Percentiles rank a stretch among this genome's conserved stretches.
Evolutionary conservation across 1,140 invertebrate species (phyloP).

Genomic region (Drosophila nasuta): DNA sequence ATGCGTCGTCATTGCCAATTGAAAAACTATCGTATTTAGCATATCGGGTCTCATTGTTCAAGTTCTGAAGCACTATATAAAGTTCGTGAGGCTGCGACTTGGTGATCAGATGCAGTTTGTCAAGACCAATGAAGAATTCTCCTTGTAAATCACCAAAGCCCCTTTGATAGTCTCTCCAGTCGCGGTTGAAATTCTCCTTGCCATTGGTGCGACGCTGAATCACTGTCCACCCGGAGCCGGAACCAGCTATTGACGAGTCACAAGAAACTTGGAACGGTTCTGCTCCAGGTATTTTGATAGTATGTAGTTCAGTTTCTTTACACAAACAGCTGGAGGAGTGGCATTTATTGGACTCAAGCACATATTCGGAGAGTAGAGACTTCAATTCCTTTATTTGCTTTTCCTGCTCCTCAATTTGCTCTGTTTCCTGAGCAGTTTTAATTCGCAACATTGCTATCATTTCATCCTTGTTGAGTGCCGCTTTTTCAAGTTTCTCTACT

Average conservation of each 20-base stretch:
- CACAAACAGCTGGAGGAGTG: conserved; percentile 34
- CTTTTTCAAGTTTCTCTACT: conserved; percentile 1
- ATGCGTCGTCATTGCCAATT: conserved; percentile 85
- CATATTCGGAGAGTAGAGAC: neutral
- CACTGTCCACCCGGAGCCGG: conserved; percentile 35
- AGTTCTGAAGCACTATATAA: conserved; percentile 36
- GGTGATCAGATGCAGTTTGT: conserved; percentile 40
- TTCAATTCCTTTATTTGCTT: conserved; percentile 14
- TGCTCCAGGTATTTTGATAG: conserved; percentile 15
- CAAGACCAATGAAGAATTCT: conserved; percentile 42
- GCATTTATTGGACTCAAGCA: conserved; percentile 19
- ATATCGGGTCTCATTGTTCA: conserved; percentile 24
- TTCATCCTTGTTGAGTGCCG: conserved; percentile 27
- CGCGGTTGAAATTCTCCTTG: conserved; percentile 20
- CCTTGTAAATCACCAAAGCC: conserved; percentile 36
- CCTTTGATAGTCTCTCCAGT: conserved; percentile 39
- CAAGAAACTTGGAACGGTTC: conserved; percentile 36
- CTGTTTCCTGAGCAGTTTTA: conserved; percentile 19
- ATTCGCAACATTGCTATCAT: conserved; percentile 33
- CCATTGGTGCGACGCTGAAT: conserved; percentile 35
- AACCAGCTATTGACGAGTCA: conserved; percentile 19
- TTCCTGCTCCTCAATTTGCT: conserved; percentile 30
- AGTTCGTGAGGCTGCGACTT: conserved; percentile 34
- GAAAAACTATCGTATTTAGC: conserved; percentile 28
- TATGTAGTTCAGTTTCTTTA: conserved; percentile 19